phyloP scores from a whole-genome alignment of 2,797 vertebrate genomes.

The Crenichthys baileyi region DNA sequence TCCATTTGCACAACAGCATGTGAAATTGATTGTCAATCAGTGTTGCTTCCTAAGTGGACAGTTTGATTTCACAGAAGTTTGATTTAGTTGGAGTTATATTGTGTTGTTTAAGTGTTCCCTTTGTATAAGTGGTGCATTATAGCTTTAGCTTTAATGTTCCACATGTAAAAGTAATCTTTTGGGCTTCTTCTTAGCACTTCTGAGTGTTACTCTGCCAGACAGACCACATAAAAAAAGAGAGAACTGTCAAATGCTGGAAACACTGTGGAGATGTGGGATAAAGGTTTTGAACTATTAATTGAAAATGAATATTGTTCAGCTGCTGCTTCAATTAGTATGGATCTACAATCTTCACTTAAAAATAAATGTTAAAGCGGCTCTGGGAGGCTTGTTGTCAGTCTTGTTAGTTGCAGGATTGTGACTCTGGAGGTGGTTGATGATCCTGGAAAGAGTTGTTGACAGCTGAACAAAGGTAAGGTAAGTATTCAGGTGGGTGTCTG shows the following conservation, averaged over 20 bases:
- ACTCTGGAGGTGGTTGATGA: not conserved
- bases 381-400: not conserved
- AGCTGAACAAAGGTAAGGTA: not conserved
- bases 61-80: too few relatives aligned
- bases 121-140: too few relatives aligned
- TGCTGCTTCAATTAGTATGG: not conserved
- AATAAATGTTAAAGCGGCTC: not conserved
- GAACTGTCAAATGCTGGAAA: not conserved
- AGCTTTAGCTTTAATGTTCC: too few relatives aligned
- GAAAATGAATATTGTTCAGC: not conserved
- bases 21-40: too few relatives aligned
- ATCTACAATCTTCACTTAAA: not conserved
- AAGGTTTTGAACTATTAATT: not conserved
- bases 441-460: not conserved
- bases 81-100: too few relatives aligned
- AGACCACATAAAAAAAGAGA: too few relatives aligned
- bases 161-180: too few relatives aligned
- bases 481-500: not conserved
- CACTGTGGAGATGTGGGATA: not conserved
- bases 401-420: not conserved
- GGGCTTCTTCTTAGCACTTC: too few relatives aligned
- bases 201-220: too few relatives aligned
- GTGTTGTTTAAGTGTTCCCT: too few relatives aligned
- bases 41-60: too few relatives aligned
- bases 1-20: too few relatives aligned